Evolutionary conservation across 1,140 invertebrate genomes (phyloP), one percentile per base, ranked within the genome.

Genomic region (Andrena cerasifolii): DNA sequence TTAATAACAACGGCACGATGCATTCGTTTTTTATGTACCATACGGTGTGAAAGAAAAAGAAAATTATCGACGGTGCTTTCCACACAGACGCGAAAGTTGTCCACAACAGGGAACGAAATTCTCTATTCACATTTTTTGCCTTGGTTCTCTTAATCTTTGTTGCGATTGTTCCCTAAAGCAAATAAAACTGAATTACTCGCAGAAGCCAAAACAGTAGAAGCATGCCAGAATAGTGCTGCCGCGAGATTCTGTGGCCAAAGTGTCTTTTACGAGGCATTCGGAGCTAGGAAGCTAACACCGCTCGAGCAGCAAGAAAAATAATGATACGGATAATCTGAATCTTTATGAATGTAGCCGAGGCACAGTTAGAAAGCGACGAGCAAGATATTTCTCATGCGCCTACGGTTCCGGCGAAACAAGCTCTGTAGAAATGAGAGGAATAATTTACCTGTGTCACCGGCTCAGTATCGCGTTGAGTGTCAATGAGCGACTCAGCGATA

Each of bases 401-500:
- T 47, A 21, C 26, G 0, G 2, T 24, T 43, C n/a, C 12, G 47
- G 56, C 3, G 36, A 36, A 65, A 21, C 28, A 56, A 71, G 33
- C 40, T 36, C 56, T 43, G 49, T 4, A 54, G 31, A 8, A 49
- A 1, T 28, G 14, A 58, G 45, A 0, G 12, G 16, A 59, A 68
- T 40, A 31, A 16, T 61, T 90, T 92, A 93, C 92, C 91, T 92
- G 90, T 1, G 84, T 59, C 18, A 86, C 58, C 10, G 86, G 85
- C 66, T 91, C 93, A 80, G 85, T 89, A 71, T 91, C 93, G 79
- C 67, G 91, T 82, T 87, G 89, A 45, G 71, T 91, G 49, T 94
- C 92, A 26, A 93, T 91, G 33, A 95, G 90, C 2, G 95, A 95
- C 79, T 95, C 95, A 61, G 95, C 94, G 59, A 95, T 93, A 79